These are phyloP conservation scores for Cydia pomonella DNA, from an alignment of 1,140 invertebrate genomes.

Conservation along the genomic window DNA sequence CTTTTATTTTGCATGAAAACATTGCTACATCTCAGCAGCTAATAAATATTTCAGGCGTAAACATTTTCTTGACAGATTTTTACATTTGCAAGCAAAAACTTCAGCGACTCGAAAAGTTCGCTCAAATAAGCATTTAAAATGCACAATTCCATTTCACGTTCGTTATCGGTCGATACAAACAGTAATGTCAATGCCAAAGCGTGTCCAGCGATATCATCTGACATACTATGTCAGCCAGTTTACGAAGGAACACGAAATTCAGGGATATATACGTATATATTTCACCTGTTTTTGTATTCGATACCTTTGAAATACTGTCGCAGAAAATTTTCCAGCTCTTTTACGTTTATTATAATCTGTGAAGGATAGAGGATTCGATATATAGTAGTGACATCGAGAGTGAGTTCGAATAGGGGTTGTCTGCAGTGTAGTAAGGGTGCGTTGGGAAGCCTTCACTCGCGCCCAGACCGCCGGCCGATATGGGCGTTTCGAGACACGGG, in stretches of 20 bases:
- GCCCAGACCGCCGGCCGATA: conserved; percentile 66
- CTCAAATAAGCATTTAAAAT: conserved; percentile 26
- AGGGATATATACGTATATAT: background rate
- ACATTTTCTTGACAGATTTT: background rate
- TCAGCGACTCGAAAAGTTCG: conserved; percentile 2
- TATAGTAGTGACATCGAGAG: background rate
- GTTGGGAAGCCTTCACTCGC: conserved; percentile 56
- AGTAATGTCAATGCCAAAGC: conserved; percentile 31
- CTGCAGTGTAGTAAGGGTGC: conserved; percentile 31
- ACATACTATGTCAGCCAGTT: conserved; percentile 22
- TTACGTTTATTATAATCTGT: background rate
- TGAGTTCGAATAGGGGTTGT: conserved; percentile 21
- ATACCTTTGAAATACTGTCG: background rate
- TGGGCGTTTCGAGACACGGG: conserved; percentile 66
- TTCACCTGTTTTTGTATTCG: conserved; percentile 17
- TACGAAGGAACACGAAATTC: background rate
- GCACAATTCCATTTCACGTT: conserved; percentile 19
- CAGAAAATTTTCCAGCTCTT: background rate
- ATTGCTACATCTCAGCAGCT: background rate
- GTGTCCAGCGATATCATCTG: conserved; percentile 23
- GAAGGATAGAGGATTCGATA: background rate
- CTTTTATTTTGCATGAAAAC: background rate
- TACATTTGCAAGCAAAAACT: background rate
- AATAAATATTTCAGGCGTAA: conserved; percentile 13
- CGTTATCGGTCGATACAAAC: conserved; percentile 28